Evolutionary conservation across 2,113 vertebrate genomes (phyloP), one percentile per base, ranked within the genome.

Genomic region (Camelus dromedarius): DNA sequence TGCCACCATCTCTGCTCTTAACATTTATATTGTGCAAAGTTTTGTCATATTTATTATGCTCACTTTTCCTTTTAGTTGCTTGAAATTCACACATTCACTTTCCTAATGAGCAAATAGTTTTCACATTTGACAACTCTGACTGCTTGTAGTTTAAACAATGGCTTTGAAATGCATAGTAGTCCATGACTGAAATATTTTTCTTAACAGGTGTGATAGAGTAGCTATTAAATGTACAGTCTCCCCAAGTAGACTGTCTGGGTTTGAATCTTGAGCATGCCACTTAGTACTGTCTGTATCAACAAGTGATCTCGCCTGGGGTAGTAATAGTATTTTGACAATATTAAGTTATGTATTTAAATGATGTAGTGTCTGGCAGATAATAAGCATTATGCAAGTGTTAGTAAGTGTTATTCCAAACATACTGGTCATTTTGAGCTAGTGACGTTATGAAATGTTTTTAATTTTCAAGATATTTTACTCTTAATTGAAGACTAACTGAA

Each of bases 41-140:
- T 69, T 85, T 93, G 89, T 67, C 84, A 93, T 93, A 89, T 96
- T 58, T 96, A 52, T 95, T 92, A 66, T 79, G 30, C 62, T 92
- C 50, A 62, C 22, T 66, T 94, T 96, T 67, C 20, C 77, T 96
- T 97, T 89, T 48, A 70, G 93, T 89, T 96, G 32, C 95, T 97
- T 97, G 96, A 96, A 98, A 97, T 80, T 96, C 87, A 97, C 52
- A 93, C 89, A 69, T 97, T 96, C 96, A 97, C 95, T 97, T 94
- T 98, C 42, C 93, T 64, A 90, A 96, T 87, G 89, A 96, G 70
- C 93, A 97, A 38, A 95, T 97, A 87, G 89, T 75, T 93, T 89
- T 60, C 56, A 91, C 42, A 91, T 79, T 56, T 97, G 89, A 83
- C 73, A 91, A 81, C n/a, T 15, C n/a, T 60, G 15, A 70, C 92